Conservation (phyloP, 2,888 invertebrate genomes). For the Enchytraeus crypticus region DNA sequence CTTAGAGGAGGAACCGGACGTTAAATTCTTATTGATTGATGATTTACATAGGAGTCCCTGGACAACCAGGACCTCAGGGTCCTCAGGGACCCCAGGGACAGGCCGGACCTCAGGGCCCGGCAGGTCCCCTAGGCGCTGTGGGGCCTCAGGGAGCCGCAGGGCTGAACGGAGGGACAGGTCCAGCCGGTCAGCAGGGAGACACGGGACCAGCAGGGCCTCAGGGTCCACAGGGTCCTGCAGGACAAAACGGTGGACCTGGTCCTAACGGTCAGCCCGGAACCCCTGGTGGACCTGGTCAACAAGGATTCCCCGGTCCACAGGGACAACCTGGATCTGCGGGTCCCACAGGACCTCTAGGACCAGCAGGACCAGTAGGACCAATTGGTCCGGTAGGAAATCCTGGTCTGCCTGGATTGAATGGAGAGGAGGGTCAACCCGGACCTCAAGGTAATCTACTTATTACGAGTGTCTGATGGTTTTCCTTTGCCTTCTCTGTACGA, state of each 20-base stretch:
- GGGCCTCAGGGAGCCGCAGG: background rate
- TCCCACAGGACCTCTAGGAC: slow-evolving; percentile 5
- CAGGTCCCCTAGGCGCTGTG: background rate
- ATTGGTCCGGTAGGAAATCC: slow-evolving; percentile 5
- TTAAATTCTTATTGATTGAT: too few species aligned
- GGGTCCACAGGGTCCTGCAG: slow-evolving; percentile 7
- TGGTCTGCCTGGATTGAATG: background rate
- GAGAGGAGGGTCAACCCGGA: background rate
- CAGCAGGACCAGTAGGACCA: slow-evolving; percentile 10
- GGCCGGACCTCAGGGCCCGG: slow-evolving; percentile 25
- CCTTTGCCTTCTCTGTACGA: background rate
- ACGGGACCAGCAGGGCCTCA: background rate
- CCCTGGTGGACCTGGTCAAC: slow-evolving; percentile 12
- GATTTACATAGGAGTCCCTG: slow-evolving; percentile 20
- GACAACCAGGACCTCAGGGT: slow-evolving; percentile 23
- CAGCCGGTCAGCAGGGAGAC: background rate
- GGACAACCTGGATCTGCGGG: slow-evolving; percentile 15
- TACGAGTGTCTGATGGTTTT: background rate
- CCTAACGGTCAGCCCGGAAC: slow-evolving; percentile 14
- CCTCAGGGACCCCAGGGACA: slow-evolving; percentile 7
- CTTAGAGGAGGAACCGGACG: too few species aligned
- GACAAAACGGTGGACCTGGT: slow-evolving; percentile 14
- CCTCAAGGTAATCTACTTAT: background rate
- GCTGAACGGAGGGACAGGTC: background rate
- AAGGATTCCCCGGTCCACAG: slow-evolving; percentile 10